Conservation (phyloP, 2,113 vertebrate species). For the Plestiodon gilberti region DNA sequence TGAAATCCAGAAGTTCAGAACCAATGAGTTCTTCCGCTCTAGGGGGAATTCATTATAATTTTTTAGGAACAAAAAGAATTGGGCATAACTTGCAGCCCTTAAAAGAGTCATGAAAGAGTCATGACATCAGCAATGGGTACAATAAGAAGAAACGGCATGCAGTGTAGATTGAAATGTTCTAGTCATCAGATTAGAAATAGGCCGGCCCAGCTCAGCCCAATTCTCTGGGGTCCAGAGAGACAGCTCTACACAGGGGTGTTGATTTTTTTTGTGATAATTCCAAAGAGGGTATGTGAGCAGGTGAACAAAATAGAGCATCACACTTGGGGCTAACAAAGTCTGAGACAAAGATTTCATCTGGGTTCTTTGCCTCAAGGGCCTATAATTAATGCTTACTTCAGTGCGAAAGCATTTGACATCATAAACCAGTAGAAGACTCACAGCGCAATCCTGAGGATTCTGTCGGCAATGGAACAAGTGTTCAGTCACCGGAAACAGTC, state of each 20-base stretch:
- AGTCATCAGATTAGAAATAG: too few species aligned
- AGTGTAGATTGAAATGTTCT: background rate
- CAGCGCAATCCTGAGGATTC: too few species aligned
- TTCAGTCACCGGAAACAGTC: too few species aligned
- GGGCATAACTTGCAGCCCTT: background rate
- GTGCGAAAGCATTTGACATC: background rate
- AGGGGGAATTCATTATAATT: background rate
- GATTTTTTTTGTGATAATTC: background rate
- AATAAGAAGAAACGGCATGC: background rate
- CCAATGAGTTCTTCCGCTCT: slow-evolving; percentile 7
- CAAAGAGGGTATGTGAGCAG: background rate
- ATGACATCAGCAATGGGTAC: background rate
- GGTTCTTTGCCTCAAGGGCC: background rate
- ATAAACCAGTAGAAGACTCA: background rate
- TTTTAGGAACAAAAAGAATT: background rate
- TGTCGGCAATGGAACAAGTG: too few species aligned
- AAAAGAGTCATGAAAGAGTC: background rate
- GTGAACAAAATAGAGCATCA: background rate
- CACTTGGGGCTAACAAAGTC: background rate
- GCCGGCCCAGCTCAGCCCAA: background rate
- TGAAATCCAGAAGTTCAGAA: slow-evolving; percentile 17
- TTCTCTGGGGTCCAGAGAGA: background rate
- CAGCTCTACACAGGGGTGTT: background rate
- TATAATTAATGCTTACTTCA: background rate
- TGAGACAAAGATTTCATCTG: background rate